Base-by-base conservation (phyloP, 2,797 vertebrate species). In the Acipenser transmontanus region DNA sequence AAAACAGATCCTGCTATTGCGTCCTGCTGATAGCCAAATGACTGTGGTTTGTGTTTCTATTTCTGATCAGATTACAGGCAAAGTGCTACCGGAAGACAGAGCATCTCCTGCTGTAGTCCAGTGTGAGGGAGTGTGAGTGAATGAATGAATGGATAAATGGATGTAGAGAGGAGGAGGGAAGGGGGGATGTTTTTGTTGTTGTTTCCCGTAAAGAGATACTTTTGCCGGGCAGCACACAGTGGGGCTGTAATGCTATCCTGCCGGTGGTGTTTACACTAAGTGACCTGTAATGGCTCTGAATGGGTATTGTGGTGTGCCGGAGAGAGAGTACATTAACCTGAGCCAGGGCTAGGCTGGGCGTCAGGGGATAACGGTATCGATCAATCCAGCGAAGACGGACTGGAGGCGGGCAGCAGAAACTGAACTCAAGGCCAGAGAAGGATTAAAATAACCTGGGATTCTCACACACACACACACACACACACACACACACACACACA, bases 311-410 rank as follows among this genome's bases (percentile, higher is more conserved):
- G 63, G 62, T 54, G 49, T 50, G 34, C 34, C 34, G 2, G 34
- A 54, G 49, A 14, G 47, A 51, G 64, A 57, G 71, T 66, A 67
- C 72, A 68, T 73, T 73, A 69, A 70, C 69, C 50, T 34, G 34
- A 34, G 34, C 3, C 50, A 13, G 48, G 64, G 49, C 68, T 63
- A 69, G 65, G 64, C 59, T 20, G 14, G 7, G 66, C 67, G 63
- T 68, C 66, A n/a, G n/a, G 63, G 54, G 59, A 13, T 17, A 34
- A 34, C 34, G 3, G 4, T 34, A 34, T 34, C 34, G 3, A 34
- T 34, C 34, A 34, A 34, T 34, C 34, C 34, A 34, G 34, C 34
- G 34, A 34, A 34, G 4, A 34, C 34, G 4, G 34, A 34, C 34
- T 3, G 1, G 34, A 34, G 34, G 4, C 34, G 34, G 34, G 3